phyloP scores from a whole-genome alignment of 2,888 invertebrate species.

The Petrolisthes cinctipes region DNA sequence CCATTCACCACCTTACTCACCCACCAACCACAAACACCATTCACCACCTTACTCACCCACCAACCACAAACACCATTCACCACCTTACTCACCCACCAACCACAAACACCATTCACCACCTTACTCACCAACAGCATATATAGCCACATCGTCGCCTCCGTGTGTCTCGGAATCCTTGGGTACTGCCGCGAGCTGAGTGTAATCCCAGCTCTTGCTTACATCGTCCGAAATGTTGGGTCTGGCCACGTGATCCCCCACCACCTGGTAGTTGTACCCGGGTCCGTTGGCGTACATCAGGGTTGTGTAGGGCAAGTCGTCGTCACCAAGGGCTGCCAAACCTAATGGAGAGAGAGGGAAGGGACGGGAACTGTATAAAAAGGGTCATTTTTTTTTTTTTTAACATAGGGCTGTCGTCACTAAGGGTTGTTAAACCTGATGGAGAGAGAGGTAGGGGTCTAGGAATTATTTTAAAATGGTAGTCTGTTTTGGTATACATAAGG shows the following conservation, averaged over 20 bases:
- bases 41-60: not conserved
- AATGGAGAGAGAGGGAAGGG: not conserved
- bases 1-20: not conserved
- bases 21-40: not conserved
- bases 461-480: no score
- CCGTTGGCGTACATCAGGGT: slow-evolving; percentile 83
- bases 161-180: slow-evolving; percentile 69
- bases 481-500: no score
- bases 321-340: slow-evolving; percentile 53
- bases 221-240: slow-evolving; percentile 47
- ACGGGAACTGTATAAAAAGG: not conserved
- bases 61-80: not conserved
- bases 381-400: not conserved
- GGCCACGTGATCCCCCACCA: slow-evolving; percentile 2
- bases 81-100: not conserved
- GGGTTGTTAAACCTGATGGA: no score
- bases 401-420: not conserved
- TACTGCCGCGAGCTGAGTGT: slow-evolving; percentile 66
- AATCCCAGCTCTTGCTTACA: slow-evolving; percentile 65
- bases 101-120: not conserved
- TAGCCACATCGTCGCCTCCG: slow-evolving; percentile 69
- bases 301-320: slow-evolving; percentile 76
- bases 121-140: slow-evolving; percentile 64
- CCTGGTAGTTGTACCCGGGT: slow-evolving; percentile 74
- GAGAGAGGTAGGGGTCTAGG: no score